Conservation (phyloP, 1,140 invertebrate species). For the Cydia amplana region DNA sequence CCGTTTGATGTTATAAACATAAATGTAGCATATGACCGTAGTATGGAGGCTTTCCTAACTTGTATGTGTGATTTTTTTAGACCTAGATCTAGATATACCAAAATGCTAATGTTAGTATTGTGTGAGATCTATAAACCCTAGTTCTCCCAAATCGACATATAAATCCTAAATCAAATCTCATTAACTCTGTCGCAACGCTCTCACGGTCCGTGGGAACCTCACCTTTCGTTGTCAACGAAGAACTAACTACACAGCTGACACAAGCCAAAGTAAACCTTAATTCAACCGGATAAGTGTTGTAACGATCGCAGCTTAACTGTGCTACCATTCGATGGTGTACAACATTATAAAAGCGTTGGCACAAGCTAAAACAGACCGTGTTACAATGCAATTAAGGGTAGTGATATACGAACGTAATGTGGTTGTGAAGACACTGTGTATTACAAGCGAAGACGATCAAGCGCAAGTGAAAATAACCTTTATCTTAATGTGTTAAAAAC, state of each 20-base stretch:
- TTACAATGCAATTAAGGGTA: not conserved
- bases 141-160: constrained; percentile 15
- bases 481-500: not conserved
- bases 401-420: not conserved
- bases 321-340: constrained; percentile 11
- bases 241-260: not conserved
- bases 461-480: not conserved
- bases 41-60: too few species aligned
- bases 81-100: not conserved
- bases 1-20: too few species aligned
- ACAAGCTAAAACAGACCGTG: not conserved
- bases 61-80: not conserved
- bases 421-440: not conserved
- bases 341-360: not conserved
- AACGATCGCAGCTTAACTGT: not conserved
- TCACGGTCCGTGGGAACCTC: constrained; percentile 31
- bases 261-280: not conserved
- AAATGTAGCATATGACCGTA: too few species aligned
- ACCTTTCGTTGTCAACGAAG: constrained; percentile 23
- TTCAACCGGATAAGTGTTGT: not conserved
- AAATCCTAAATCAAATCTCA: constrained; percentile 29
- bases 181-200: constrained; percentile 29
- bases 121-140: not conserved
- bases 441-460: constrained; percentile 3
- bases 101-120: not conserved